Conservation (phyloP, 1,140 invertebrate species). For the Drosophila elegans region DNA sequence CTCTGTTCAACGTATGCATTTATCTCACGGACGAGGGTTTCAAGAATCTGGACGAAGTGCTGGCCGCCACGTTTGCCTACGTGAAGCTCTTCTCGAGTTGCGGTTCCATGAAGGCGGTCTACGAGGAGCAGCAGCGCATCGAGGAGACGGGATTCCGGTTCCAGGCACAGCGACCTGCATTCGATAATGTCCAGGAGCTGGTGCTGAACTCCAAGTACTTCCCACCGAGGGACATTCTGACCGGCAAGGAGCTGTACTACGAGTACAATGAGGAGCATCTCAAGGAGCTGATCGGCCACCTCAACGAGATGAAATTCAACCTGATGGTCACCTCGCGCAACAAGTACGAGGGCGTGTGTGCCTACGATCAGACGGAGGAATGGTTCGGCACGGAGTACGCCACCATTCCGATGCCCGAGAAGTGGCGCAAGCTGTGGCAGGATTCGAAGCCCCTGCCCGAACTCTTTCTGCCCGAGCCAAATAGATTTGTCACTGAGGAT, state of each 20-base stretch:
- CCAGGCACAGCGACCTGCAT: conserved; percentile 88
- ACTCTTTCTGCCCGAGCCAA: conserved; percentile 91
- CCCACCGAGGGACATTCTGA: conserved; percentile 91
- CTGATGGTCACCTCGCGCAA: conserved; percentile 89
- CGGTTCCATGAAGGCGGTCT: conserved; percentile 85
- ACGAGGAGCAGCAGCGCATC: conserved; percentile 86
- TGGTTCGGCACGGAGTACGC: conserved; percentile 86
- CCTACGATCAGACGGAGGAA: conserved; percentile 88
- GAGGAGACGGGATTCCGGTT: conserved; percentile 90
- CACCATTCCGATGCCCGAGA: conserved; percentile 86
- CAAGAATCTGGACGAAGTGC: conserved; percentile 89
- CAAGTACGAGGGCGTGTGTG: conserved; percentile 85
- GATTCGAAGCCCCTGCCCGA: conserved; percentile 86
- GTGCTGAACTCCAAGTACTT: conserved; percentile 93
- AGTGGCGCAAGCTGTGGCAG: conserved; percentile 87
- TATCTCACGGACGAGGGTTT: conserved; percentile 93
- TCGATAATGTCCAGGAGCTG: conserved; percentile 92
- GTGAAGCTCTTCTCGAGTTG: conserved; percentile 88
- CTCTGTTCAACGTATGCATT: conserved; percentile 91
- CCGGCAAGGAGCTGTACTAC: conserved; percentile 90
- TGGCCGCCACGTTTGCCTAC: conserved; percentile 90
- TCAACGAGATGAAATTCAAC: conserved; percentile 91
- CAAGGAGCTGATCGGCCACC: conserved; percentile 87
- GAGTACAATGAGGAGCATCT: conserved; percentile 92
- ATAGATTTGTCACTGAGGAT: conserved; percentile 93